These are phyloP conservation scores for Chaetodon trifascialis DNA, from an alignment of 2,113 vertebrate species.

Conservation along the genomic window DNA sequence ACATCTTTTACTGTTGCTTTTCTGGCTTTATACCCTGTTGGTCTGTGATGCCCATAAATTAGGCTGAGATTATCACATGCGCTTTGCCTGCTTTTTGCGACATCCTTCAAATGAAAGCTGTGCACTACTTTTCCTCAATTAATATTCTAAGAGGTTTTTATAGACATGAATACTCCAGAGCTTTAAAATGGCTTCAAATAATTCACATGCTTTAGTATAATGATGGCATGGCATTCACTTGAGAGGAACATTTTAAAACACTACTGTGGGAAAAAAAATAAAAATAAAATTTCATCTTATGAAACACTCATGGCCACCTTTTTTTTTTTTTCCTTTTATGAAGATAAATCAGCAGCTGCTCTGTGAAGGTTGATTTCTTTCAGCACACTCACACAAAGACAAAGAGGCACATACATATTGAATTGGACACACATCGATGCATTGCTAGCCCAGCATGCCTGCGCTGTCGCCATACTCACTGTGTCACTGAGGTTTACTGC, in stretches of 20 bases:
- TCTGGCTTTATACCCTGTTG: not conserved
- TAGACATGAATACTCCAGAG: not conserved
- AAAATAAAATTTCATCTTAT: not conserved
- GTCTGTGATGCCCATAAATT: not conserved
- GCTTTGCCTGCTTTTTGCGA: not conserved
- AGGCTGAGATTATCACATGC: not conserved
- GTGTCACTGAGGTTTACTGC: not conserved
- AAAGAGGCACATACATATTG: not conserved
- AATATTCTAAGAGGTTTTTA: not conserved
- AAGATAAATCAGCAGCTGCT: not conserved
- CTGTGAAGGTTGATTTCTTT: not conserved
- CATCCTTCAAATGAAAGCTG: not conserved
- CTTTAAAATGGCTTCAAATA: not conserved
- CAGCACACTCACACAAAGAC: not conserved
- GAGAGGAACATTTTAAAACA: not conserved
- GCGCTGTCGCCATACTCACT: not conserved
- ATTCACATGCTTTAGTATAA: not conserved
- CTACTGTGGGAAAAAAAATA: not conserved
- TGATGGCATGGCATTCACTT: not conserved
- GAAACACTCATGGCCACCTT: not conserved
- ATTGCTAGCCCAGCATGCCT: not conserved
- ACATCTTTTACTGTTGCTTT: not conserved
- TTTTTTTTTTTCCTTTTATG: not conserved
- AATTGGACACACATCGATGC: conserved; percentile 6
- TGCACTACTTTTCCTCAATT: not conserved